Base-by-base conservation (phyloP, 1,140 invertebrate species). In the Lysiphlebus fabarum region DNA sequence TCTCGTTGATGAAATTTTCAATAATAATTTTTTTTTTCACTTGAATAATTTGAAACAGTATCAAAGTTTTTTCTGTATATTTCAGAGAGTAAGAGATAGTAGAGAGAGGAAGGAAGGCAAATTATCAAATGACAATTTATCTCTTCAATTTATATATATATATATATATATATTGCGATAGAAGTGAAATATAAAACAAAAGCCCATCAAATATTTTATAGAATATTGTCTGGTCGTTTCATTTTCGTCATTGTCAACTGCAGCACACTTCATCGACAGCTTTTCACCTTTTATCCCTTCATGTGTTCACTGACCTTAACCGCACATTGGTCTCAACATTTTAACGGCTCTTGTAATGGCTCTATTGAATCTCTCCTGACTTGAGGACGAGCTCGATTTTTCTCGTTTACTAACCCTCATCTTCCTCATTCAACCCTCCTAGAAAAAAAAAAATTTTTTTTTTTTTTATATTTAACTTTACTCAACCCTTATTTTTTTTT, bases 291-390 rank as follows among this genome's bases (percentile, higher is more conserved):
- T 47, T 50, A 8, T 12, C 49, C 42, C 26, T 26, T 26, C 17
- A 26, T 26, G 26, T 45, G n/a, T 61, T 42, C 43, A 26, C 43
- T 48, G 41, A 54, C 61, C 61, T 67, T 63, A 65, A 67, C 65
- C 60, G 63, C 64, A 62, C 59, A 58, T 65, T 45, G 26, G 44
- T 48, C 44, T 45, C 36, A 51, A 59, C 37, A 60, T 65, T 69
- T 68, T 67, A 59, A 65, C 63, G 63, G 59, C 59, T 59, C 58
- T 65, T 58, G 64, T 67, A 70, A 71, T 70, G 61, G 65, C 57
- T 64, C 65, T 26, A 26, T 65, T 69, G 67, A 66, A 71, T 67
- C 65, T 54, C 33, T 36, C 34, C 59, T 53, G 59, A 63, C 65
- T 67, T 66, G 65, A 67, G 60, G 61, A 62, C 59, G 59, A 65